Percentiles rank a stretch among this genome's conserved stretches.
phyloP scores from a whole-genome alignment of 2,888 invertebrate species.

The Sminthurinus aureus region DNA sequence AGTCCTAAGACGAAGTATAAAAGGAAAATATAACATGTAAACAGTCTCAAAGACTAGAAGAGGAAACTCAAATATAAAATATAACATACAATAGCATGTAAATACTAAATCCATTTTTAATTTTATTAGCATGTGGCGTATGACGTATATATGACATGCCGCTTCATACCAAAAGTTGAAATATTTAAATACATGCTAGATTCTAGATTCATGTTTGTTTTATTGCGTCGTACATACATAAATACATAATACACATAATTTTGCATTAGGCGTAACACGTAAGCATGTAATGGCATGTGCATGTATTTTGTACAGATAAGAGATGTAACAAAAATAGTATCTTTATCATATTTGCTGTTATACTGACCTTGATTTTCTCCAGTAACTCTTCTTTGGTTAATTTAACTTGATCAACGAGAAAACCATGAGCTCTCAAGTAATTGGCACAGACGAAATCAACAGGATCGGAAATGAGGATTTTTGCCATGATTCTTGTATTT shows the following conservation, averaged over 20 bases:
- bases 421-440: conserved; percentile 77
- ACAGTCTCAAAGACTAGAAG: too few species aligned
- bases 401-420: conserved; percentile 81
- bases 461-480: conserved; percentile 87
- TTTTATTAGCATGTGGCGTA: background rate
- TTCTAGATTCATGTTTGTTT: too few species aligned
- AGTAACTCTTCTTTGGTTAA: conserved; percentile 80
- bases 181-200: background rate
- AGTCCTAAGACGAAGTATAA: conserved; percentile 72
- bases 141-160: background rate
- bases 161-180: conserved; percentile 24
- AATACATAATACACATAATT: conserved; percentile 2
- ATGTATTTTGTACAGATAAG: too few species aligned
- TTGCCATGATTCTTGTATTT: conserved; percentile 32
- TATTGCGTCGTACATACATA: too few species aligned
- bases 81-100: background rate
- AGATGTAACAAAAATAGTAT: background rate
- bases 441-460: conserved; percentile 87
- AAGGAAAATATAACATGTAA: background rate
- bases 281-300: background rate
- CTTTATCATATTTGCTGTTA: background rate
- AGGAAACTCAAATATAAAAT: background rate
- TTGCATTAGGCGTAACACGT: background rate
- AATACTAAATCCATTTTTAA: background rate
- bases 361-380: conserved; percentile 80